Conservation (phyloP, 2,797 vertebrate species). For the Leuciscus waleckii region DNA sequence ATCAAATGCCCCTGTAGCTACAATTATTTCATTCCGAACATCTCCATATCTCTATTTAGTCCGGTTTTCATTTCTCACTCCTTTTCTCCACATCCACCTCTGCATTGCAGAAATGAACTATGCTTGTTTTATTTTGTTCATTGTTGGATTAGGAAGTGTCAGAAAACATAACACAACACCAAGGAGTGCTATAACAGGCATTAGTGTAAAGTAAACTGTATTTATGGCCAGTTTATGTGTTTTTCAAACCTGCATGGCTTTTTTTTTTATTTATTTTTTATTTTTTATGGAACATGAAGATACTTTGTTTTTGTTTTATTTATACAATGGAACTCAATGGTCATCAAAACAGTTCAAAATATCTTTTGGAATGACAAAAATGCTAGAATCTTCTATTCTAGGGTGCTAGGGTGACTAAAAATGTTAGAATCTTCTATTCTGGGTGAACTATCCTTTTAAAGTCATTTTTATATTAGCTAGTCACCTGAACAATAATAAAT, state of each 20-base stretch:
- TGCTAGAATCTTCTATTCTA: neutral
- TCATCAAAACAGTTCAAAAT: neutral
- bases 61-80: slow-evolving; percentile 6
- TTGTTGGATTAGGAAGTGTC: neutral
- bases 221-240: neutral
- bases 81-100: neutral
- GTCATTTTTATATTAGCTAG: neutral
- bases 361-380: neutral
- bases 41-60: slow-evolving; percentile 6
- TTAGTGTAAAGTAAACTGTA: neutral
- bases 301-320: neutral
- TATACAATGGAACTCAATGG: neutral
- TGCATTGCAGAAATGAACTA: neutral
- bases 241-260: neutral
- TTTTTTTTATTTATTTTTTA: neutral
- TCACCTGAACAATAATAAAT: neutral
- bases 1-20: slow-evolving; percentile 65
- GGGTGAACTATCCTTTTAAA: neutral
- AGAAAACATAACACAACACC: neutral
- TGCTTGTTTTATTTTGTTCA: neutral
- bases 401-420: neutral
- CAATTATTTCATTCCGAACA: slow-evolving; percentile 59
- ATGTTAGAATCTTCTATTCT: neutral
- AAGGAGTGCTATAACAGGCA: neutral
- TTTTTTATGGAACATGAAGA: neutral